Evolutionary conservation across 2,113 vertebrate genomes (phyloP), one percentile per base, ranked within the genome.

Genomic region (Microcebus tavaratra): DNA sequence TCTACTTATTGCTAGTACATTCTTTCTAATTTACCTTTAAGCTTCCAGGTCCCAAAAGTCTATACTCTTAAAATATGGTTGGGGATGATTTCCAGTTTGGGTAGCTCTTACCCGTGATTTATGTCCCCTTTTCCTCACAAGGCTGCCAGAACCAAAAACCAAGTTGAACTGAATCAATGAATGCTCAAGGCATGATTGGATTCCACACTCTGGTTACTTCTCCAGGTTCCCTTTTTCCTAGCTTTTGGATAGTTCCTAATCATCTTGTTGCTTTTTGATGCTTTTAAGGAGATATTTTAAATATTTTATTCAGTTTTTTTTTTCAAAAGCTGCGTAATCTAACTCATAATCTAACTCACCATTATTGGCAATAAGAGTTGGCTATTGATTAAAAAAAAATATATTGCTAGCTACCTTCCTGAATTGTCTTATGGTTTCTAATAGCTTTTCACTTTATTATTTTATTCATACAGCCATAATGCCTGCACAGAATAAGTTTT

Each of bases 181-280:
- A 59, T 65, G 34, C 67, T 67, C 5, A 9, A n/a, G 39, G 17
- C 29, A 10, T 53, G 39, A 34, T 34, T 61, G 8, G 25, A 57
- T 81, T 72, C 29, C 36, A 1, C 67, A 59, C 36, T 73, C 4
- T 18, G 34, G 42, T 29, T 73, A 45, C 2, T 42, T 93, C 72
- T 73, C 23, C 18, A 8, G 7, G 0, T 57, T 76, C 6, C 39
- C 12, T 72, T 13, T 91, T 31, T 6, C 57, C 82, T 90, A 53
- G 57, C 48, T n/a, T 81, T 90, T 81, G 45, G 31, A 4, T 65
- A 59, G 34, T 81, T 96, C 45, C 76, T 89, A 89, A 79, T 81
- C 21, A 91, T 78, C 57, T 78, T 63, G 53, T 94, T 95, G 81
- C 45, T 78, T 90, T 86, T 65, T 85, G 17, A 80, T 78, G 18